These are phyloP conservation scores for Premnoplex brunnescens DNA, from an alignment of 2,797 vertebrate species.

Conservation along the genomic window DNA sequence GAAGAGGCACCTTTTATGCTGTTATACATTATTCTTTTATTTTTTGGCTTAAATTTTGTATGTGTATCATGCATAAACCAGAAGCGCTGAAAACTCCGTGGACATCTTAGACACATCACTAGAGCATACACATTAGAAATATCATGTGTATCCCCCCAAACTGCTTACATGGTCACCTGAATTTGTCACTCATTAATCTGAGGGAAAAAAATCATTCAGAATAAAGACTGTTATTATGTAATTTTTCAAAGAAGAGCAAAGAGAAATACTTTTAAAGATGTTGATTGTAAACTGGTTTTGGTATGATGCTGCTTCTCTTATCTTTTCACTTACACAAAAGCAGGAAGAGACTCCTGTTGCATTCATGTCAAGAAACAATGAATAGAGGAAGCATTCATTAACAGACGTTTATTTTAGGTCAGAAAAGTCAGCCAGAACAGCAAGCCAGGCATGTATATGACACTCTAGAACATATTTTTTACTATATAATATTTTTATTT, in stretches of 20 bases:
- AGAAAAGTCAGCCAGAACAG: neutral
- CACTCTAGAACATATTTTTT: neutral
- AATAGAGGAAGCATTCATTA: neutral
- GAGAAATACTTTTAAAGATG: neutral
- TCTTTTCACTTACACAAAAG: neutral
- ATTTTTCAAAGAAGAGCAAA: neutral
- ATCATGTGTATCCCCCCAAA: rapidly evolving
- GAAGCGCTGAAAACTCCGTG: neutral
- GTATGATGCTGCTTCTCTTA: neutral
- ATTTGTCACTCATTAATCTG: neutral
- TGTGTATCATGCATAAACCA: neutral
- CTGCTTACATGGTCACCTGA: neutral
- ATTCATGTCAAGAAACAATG: neutral
- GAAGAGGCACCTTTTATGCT: neutral
- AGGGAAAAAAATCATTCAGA: neutral
- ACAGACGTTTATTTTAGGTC: constrained; percentile 1
- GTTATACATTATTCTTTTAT: neutral
- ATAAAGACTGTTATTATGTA: neutral
- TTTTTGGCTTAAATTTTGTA: neutral
- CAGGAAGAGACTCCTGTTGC: neutral
- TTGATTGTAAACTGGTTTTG: neutral
- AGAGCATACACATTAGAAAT: neutral
- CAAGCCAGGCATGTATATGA: neutral
- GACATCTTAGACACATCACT: neutral
- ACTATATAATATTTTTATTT: neutral